A percentile compares a stretch with the other conserved stretches of the same genome.
Evolutionary conservation across 2,888 invertebrate genomes (phyloP).

Genomic region (Pteria penguin): DNA sequence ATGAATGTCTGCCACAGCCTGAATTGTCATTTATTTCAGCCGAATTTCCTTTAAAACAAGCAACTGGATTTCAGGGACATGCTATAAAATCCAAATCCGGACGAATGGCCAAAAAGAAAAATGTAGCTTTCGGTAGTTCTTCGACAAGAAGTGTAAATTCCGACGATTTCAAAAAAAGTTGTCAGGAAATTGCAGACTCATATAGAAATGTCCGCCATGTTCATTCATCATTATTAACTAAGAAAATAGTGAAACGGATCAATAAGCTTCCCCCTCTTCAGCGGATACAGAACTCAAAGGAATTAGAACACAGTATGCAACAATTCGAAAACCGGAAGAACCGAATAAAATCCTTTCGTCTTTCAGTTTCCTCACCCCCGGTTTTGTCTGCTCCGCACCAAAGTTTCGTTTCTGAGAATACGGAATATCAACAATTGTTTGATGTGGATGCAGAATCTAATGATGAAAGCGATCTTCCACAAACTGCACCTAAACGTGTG

Average conservation of each 20-base stretch:
- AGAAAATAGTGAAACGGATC: slow-evolving; percentile 17
- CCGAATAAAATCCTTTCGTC: background rate
- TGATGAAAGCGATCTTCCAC: background rate
- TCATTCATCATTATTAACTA: slow-evolving; percentile 26
- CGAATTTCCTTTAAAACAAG: slow-evolving; percentile 1
- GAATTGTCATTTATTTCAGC: background rate
- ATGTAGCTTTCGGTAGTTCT: background rate
- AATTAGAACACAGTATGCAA: slow-evolving; percentile 1
- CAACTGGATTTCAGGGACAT: slow-evolving; percentile 23
- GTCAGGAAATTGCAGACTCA: slow-evolving; percentile 25
- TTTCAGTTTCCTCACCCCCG: background rate
- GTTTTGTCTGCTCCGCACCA: slow-evolving; percentile 6
- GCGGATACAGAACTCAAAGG: background rate
- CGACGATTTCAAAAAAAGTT: slow-evolving; percentile 7
- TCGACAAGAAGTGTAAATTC: background rate
- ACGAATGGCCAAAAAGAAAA: background rate
- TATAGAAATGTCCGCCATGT: slow-evolving; percentile 32
- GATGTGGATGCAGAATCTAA: background rate
- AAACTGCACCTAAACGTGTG: background rate
- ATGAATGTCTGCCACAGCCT: background rate
- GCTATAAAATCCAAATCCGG: background rate
- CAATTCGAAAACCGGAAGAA: background rate
- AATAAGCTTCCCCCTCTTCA: slow-evolving; percentile 4
- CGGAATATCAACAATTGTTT: slow-evolving; percentile 8
- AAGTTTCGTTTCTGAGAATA: slow-evolving; percentile 13